phyloP scores from a whole-genome alignment of 2,888 invertebrate species.

The Cybosia mesomella region DNA sequence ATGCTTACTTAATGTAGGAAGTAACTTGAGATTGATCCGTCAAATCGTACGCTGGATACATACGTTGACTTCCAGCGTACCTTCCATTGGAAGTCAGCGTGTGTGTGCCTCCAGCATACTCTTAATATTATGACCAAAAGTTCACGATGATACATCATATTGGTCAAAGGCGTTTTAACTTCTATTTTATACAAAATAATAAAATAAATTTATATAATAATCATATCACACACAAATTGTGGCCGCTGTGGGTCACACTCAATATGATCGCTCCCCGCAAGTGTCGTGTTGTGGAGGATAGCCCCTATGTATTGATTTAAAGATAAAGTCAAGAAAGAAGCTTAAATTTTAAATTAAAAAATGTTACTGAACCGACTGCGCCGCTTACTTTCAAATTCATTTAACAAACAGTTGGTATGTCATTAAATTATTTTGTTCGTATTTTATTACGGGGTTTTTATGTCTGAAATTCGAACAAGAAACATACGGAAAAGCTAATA shows the following conservation, averaged over 20 bases:
- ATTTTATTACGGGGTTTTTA: no score
- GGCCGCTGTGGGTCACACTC: background rate
- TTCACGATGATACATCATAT: conserved; percentile 19
- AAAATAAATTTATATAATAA: conserved; percentile 21
- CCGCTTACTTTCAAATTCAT: background rate
- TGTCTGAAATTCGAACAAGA: no score
- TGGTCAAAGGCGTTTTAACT: conserved; percentile 30
- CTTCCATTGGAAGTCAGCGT: background rate
- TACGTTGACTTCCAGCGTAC: background rate
- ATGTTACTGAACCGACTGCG: background rate
- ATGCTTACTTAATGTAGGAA: conserved; percentile 8
- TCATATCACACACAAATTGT: conserved; percentile 18
- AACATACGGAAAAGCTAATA: no score
- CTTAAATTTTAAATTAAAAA: background rate
- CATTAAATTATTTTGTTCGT: no score
- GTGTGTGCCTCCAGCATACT: background rate
- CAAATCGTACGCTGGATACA: background rate
- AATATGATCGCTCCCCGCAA: background rate
- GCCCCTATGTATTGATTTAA: background rate
- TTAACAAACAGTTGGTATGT: no score
- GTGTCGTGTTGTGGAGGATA: background rate
- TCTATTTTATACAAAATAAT: conserved; percentile 21
- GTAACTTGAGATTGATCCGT: conserved; percentile 4
- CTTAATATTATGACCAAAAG: conserved; percentile 16
- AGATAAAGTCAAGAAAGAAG: background rate